Evolutionary conservation across 2,113 vertebrate species (phyloP).

Genomic region (Capra hircus): DNA sequence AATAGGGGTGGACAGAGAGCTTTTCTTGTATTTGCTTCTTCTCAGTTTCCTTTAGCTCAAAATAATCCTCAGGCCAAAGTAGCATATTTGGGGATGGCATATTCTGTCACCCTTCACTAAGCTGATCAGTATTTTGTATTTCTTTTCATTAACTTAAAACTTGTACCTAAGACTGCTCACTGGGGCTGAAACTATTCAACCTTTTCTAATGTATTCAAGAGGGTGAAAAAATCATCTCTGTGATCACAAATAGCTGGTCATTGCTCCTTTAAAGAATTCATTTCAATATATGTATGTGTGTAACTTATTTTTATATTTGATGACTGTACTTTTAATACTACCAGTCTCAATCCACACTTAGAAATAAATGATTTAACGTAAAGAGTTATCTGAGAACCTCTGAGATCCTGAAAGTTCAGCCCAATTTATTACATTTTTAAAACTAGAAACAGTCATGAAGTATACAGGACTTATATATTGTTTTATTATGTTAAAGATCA

Average conservation of each 20-base stretch:
- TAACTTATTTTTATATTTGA: background rate
- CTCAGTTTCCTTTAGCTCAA: background rate
- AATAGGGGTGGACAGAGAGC: background rate
- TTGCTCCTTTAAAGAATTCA: background rate
- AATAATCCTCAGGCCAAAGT: background rate
- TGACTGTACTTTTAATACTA: background rate
- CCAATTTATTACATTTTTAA: background rate
- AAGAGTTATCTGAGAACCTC: background rate
- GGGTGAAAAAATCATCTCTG: background rate
- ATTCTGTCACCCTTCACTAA: background rate
- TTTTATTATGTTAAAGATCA: background rate
- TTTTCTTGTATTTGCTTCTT: background rate
- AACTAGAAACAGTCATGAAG: background rate
- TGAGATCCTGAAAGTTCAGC: background rate
- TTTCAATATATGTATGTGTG: background rate
- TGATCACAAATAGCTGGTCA: background rate
- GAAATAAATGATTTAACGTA: background rate
- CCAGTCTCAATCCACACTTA: background rate
- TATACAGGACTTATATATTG: background rate
- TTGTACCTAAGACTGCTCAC: background rate
- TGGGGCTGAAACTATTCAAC: background rate
- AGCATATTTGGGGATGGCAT: background rate
- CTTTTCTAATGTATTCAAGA: background rate
- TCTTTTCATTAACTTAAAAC: slow-evolving; percentile 5
- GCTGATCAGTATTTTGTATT: background rate